Conservation (phyloP, 1,140 invertebrate species). For the Ridgeia piscesae region DNA sequence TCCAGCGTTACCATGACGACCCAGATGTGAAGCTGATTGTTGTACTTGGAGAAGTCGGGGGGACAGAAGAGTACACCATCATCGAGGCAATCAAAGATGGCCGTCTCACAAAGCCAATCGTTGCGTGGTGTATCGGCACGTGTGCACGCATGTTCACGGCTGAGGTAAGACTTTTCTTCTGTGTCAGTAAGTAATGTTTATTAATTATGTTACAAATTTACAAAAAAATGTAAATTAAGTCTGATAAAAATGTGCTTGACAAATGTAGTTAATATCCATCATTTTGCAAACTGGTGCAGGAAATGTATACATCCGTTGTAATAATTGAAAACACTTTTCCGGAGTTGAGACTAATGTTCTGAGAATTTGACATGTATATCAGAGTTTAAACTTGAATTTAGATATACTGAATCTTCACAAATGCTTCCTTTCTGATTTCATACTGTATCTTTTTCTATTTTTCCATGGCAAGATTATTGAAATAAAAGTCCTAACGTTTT, state of each 20-base stretch:
- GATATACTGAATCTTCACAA: neutral
- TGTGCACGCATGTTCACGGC: constrained; percentile 80
- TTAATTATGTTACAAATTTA: too few relatives aligned
- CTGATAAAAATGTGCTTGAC: neutral
- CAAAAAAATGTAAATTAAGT: too few relatives aligned
- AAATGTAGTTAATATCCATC: neutral
- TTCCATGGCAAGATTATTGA: neutral
- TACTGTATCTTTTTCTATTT: neutral
- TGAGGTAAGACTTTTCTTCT: neutral
- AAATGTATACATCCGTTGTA: neutral
- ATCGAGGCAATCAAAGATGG: constrained; percentile 82
- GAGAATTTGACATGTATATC: neutral
- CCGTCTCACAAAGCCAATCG: constrained; percentile 87
- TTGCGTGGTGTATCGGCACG: constrained; percentile 98
- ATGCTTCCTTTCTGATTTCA: neutral
- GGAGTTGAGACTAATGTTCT: neutral
- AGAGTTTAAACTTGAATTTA: neutral
- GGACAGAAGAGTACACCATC: constrained; percentile 98
- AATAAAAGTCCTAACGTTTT: neutral
- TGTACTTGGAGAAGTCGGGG: constrained; percentile 92
- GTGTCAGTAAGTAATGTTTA: too few relatives aligned
- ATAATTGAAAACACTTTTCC: neutral
- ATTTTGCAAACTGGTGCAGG: neutral
- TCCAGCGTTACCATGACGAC: constrained; percentile 79
- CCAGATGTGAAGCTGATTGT: constrained; percentile 89